These are phyloP conservation scores for Dicrurus megarhynchus DNA, from an alignment of 2,113 vertebrate species.

Conservation along the genomic window DNA sequence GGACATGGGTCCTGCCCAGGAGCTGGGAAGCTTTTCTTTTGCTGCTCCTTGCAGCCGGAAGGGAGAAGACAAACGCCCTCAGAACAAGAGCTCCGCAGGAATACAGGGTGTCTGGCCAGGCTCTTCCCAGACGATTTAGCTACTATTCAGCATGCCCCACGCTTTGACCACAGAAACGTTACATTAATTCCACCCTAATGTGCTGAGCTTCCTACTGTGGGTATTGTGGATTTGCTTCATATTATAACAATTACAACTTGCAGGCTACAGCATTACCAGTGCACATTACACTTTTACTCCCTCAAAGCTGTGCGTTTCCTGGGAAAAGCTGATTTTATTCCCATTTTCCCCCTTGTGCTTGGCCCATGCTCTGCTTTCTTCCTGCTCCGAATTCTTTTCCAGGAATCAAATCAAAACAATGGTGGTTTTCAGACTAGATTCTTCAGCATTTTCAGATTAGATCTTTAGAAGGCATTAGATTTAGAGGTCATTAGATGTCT, in stretches of 20 bases:
- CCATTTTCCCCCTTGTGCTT: not conserved
- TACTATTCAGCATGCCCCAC: not conserved
- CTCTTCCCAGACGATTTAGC: not conserved
- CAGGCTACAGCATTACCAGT: not conserved
- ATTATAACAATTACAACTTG: not conserved
- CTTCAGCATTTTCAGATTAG: not conserved
- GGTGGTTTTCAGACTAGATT: not conserved
- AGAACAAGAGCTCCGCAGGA: not conserved
- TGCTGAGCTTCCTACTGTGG: not conserved
- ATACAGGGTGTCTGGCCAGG: not conserved
- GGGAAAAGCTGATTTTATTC: not conserved
- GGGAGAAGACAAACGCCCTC: not conserved
- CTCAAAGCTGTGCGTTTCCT: fast-evolving
- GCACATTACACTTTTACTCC: not conserved
- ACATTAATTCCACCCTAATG: not conserved
- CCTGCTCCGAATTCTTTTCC: not conserved
- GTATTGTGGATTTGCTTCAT: not conserved
- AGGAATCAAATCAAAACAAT: not conserved
- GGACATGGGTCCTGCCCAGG: not conserved
- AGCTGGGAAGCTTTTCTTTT: not conserved
- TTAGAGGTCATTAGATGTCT: not conserved
- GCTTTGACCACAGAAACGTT: not conserved
- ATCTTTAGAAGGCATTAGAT: not conserved
- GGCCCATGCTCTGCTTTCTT: not conserved
- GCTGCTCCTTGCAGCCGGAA: not conserved